These are phyloP conservation scores for Artemia sp. DNA, from an alignment of 2,888 invertebrate species.

Conservation along the genomic window DNA sequence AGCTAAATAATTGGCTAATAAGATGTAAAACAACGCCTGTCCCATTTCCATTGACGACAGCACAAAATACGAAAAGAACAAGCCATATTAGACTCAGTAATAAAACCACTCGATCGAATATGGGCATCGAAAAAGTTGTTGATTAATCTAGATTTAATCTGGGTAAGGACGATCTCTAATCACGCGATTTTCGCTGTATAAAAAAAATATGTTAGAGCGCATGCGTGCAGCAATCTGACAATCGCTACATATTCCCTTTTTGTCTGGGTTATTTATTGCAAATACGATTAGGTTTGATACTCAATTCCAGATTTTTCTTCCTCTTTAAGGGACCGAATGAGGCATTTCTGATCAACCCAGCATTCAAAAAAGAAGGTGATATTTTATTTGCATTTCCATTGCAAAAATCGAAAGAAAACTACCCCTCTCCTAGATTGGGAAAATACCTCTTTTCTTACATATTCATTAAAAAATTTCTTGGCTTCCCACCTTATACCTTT, in stretches of 20 bases:
- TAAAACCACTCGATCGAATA: constrained; percentile 7
- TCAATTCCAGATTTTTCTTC: too few relatives aligned
- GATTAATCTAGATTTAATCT: constrained; percentile 15
- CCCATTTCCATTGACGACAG: background rate
- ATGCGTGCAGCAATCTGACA: constrained; percentile 14
- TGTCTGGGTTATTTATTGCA: constrained; percentile 14
- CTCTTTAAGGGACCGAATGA: too few relatives aligned
- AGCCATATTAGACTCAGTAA: background rate
- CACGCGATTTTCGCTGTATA: background rate
- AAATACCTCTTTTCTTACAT: too few relatives aligned
- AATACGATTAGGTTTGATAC: background rate
- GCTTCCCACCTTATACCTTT: too few relatives aligned
- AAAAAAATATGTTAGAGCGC: background rate
- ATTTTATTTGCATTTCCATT: too few relatives aligned
- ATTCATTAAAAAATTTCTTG: too few relatives aligned
- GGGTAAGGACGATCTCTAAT: constrained; percentile 8
- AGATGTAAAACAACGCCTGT: constrained; percentile 10
- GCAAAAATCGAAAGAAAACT: too few relatives aligned
- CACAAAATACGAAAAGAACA: background rate
- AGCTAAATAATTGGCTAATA: constrained; percentile 11
- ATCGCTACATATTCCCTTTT: constrained; percentile 13
- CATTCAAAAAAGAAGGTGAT: too few relatives aligned
- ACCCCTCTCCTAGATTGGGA: too few relatives aligned
- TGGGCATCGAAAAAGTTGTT: constrained; percentile 13
- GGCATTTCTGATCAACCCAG: too few relatives aligned